Evolutionary conservation across 1,140 invertebrate genomes (phyloP).

Genomic region (Aphelinus certus): DNA sequence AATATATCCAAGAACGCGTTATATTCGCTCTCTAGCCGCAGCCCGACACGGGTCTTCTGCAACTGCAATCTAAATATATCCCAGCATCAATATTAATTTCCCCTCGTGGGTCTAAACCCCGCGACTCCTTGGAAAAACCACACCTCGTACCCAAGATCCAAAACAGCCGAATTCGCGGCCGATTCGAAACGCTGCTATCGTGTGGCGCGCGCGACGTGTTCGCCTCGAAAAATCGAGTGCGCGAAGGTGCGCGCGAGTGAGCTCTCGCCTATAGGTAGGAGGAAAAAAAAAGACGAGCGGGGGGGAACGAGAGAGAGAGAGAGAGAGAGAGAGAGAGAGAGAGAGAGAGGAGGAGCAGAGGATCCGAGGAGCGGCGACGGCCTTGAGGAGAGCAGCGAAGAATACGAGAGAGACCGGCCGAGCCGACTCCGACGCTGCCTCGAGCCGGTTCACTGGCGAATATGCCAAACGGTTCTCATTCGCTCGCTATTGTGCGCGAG

Average conservation of each 20-base stretch:
- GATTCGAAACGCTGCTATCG: no score
- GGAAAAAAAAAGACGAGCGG: slow-evolving; percentile 28
- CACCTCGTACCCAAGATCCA: no score
- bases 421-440: slow-evolving; percentile 60
- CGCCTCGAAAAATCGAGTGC: neutral
- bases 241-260: neutral
- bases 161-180: no score
- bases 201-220: neutral
- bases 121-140: no score
- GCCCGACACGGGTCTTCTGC: no score
- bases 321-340: slow-evolving; percentile 31
- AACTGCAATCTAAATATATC: no score
- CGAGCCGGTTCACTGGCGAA: slow-evolving; percentile 62
- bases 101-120: no score
- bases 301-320: slow-evolving; percentile 38
- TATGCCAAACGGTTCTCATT: slow-evolving; percentile 60
- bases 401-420: slow-evolving; percentile 54
- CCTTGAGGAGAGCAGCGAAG: slow-evolving; percentile 64
- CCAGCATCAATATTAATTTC: no score
- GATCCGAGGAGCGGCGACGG: slow-evolving; percentile 58
- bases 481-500: neutral
- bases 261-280: slow-evolving; percentile 1
- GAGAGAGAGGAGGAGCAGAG: slow-evolving; percentile 44
- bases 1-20: no score
- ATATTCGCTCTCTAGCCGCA: no score